Percentiles rank a stretch among this genome's conserved stretches.
Conservation (phyloP, 1,140 invertebrate genomes). For the Magallana gigas region DNA sequence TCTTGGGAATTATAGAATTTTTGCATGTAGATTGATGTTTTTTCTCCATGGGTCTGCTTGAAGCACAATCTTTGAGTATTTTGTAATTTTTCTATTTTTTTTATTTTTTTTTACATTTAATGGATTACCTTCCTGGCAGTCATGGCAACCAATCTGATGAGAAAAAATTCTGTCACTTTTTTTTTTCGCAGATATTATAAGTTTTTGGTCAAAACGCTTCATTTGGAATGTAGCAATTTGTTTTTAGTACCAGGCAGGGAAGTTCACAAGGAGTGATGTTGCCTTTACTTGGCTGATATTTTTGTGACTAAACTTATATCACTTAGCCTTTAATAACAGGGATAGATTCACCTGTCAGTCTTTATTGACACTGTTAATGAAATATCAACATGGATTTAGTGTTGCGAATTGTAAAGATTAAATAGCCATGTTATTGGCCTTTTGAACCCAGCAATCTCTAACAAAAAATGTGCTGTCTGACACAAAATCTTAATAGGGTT, state of each 20-base stretch:
- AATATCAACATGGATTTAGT: constrained; percentile 20
- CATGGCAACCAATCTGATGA: too few relatives aligned
- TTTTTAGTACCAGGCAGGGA: too few relatives aligned
- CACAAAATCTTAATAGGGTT: neutral
- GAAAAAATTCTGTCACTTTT: too few relatives aligned
- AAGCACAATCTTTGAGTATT: too few relatives aligned
- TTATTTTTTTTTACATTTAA: too few relatives aligned
- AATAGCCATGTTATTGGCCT: constrained; percentile 1
- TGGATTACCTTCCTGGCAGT: too few relatives aligned
- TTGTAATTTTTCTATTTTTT: too few relatives aligned
- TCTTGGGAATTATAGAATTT: neutral
- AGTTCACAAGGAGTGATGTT: neutral
- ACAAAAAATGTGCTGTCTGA: neutral
- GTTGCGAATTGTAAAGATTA: neutral
- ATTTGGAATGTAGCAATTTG: too few relatives aligned
- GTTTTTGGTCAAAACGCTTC: too few relatives aligned
- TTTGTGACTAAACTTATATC: neutral
- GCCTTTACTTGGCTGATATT: neutral
- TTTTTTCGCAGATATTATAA: too few relatives aligned
- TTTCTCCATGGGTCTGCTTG: neutral
- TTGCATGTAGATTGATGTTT: constrained; percentile 8
- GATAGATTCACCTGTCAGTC: neutral
- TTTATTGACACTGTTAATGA: constrained; percentile 19
- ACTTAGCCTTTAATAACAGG: neutral
- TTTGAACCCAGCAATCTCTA: constrained; percentile 1